Evolutionary conservation across 2,888 invertebrate genomes (phyloP), one percentile per base, ranked within the genome.

Genomic region (Limulus polyphemus): DNA sequence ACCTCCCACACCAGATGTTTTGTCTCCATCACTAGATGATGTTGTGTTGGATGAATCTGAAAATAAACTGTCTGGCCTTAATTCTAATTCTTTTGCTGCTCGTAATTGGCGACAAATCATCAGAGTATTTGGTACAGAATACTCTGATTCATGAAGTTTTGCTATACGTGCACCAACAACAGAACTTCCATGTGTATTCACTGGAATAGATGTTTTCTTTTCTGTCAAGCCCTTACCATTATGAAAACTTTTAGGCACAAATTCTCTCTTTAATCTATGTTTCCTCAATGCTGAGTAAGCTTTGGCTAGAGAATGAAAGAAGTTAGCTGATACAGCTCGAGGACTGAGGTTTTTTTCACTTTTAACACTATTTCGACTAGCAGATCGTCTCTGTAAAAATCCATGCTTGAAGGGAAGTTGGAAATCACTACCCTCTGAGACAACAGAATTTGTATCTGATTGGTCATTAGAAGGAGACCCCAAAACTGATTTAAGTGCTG

Each of bases 131-230:
- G 90, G 90, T 74, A 90, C 88, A 0, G 86, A 88, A 71, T 91
- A 91, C 73, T 91, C 90, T 0, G 88, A 85, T 56, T 75, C 75
- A 54, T 71, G 69, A 17, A 74, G 73, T 58, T 76, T 74, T 1
- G 92, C 92, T 74, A 93, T 89, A 67, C 91, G 83, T 52, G 90
- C 91, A 0, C 91, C 91, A 69, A 90, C 82, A 64, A 84, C 82
- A 68, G 87, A 86, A 69, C 90, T 89, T 12, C 89, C 73, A 13
- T 63, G 62, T 32, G 32, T 32, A 32, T 32, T 32, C 7, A 7
- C 32, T 32, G 3, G 32, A 32, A 32, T 32, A 62, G 57, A 47
- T 32, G 32, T 32, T 32, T 32, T 32, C 32, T 32, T 32, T 32
- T 32, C 32, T 10, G 64, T 65, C 3, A 67, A 50, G 7, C 61